Percentiles rank a stretch among this genome's conserved stretches.
phyloP scores from a whole-genome alignment of 2,113 vertebrate species.

The Saccopteryx leptura region DNA sequence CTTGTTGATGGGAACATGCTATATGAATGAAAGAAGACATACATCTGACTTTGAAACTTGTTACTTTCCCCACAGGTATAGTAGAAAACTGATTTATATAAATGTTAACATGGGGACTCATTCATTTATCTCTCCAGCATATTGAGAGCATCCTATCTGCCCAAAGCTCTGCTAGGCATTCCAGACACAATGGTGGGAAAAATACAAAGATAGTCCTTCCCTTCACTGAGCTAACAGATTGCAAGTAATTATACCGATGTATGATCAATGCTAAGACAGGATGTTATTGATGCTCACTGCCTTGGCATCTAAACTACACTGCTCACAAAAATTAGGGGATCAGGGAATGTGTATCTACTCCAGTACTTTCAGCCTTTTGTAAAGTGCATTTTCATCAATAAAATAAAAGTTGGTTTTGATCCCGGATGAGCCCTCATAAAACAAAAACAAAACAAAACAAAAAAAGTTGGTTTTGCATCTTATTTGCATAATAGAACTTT shows the following conservation, averaged over 20 bases:
- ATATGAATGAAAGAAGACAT: background rate
- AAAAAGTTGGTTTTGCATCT: too few species aligned
- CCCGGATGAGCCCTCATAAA: too few species aligned
- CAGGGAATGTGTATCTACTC: background rate
- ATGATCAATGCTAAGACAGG: background rate
- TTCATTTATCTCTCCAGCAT: background rate
- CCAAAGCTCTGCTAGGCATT: background rate
- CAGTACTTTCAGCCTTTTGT: too few species aligned
- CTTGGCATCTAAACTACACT: constrained; percentile 6
- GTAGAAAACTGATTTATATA: background rate
- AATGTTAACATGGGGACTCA: background rate
- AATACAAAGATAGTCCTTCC: background rate
- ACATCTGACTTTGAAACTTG: background rate
- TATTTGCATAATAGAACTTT: too few species aligned
- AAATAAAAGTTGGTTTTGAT: too few species aligned
- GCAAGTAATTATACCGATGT: background rate
- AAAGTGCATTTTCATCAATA: too few species aligned
- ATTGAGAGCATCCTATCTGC: background rate
- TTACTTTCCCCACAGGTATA: background rate
- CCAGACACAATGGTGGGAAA: background rate
- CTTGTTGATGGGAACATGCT: background rate
- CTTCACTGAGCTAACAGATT: background rate
- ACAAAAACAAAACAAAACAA: too few species aligned
- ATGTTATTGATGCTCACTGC: background rate
- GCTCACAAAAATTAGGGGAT: background rate